Conservation (phyloP, 2,888 invertebrate genomes). For the Pteria penguin region DNA sequence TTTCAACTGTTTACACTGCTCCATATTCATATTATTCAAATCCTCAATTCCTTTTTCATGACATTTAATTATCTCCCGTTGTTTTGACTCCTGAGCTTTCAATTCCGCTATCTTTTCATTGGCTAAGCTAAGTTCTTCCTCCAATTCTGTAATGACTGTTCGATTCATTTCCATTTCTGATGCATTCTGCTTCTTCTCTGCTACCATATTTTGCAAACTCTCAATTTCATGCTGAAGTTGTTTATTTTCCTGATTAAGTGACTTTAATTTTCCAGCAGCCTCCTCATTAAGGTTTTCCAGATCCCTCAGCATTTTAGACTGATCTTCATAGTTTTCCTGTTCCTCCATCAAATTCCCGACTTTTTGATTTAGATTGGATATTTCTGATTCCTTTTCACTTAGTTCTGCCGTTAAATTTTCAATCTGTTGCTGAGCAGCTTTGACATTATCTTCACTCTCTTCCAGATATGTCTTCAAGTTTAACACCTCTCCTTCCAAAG, state of each 20-base stretch:
- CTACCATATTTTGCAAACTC: not conserved
- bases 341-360: constrained; percentile 27
- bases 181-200: constrained; percentile 17
- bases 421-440: constrained; percentile 52
- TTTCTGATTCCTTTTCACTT: constrained; percentile 41
- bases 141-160: constrained; percentile 49
- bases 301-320: not conserved
- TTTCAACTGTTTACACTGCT: constrained; percentile 43
- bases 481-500: constrained; percentile 53
- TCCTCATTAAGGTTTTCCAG: not conserved
- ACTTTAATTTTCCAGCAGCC: constrained; percentile 14
- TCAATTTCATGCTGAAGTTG: constrained; percentile 14
- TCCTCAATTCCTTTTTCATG: constrained; percentile 27
- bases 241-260: constrained; percentile 22
- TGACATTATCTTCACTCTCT: constrained; percentile 53
- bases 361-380: constrained; percentile 32
- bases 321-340: constrained; percentile 7
- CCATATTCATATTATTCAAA: constrained; percentile 51
- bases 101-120: constrained; percentile 47
- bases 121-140: constrained; percentile 40
- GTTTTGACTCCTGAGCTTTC: constrained; percentile 45
- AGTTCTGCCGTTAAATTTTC: constrained; percentile 44
- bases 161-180: constrained; percentile 27
- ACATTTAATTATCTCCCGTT: constrained; percentile 43
- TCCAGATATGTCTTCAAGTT: constrained; percentile 50